phyloP scores from a whole-genome alignment of 64 coral and sea anemone genomes.

The Astreopora myriophthalma region DNA sequence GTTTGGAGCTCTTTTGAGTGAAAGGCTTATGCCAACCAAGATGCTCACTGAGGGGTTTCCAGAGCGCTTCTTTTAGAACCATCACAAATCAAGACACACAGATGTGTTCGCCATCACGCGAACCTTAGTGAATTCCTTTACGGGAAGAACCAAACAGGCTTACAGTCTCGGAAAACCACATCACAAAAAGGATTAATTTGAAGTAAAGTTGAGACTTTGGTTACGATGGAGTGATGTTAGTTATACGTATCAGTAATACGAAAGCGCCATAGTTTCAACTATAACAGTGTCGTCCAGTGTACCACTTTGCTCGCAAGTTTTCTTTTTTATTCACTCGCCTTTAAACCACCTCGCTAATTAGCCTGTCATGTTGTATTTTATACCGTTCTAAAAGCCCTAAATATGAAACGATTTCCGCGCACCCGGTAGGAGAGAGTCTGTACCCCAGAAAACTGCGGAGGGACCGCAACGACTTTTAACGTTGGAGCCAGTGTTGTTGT shows the following conservation, averaged over 20 bases:
- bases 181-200: slow-evolving; percentile 9
- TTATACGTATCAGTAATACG: neutral
- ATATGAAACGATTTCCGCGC: no score
- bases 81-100: neutral
- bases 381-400: no score
- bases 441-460: neutral
- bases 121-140: neutral
- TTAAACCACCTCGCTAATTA: no score
- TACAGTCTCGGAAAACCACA: slow-evolving; percentile 24
- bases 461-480: neutral
- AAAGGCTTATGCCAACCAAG: no score
- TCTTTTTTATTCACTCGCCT: no score
- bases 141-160: neutral
- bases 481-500: neutral
- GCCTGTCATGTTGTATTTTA: no score
- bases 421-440: no score
- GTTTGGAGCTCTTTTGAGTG: no score
- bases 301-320: no score
- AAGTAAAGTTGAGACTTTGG: neutral
- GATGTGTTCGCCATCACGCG: neutral
- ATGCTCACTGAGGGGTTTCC: neutral
- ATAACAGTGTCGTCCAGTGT: no score
- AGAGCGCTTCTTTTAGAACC: no score
- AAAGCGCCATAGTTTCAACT: neutral
- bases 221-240: neutral